Evolutionary conservation across 2,888 invertebrate species (phyloP).

Genomic region (Drosophila pseudotakahashii): DNA sequence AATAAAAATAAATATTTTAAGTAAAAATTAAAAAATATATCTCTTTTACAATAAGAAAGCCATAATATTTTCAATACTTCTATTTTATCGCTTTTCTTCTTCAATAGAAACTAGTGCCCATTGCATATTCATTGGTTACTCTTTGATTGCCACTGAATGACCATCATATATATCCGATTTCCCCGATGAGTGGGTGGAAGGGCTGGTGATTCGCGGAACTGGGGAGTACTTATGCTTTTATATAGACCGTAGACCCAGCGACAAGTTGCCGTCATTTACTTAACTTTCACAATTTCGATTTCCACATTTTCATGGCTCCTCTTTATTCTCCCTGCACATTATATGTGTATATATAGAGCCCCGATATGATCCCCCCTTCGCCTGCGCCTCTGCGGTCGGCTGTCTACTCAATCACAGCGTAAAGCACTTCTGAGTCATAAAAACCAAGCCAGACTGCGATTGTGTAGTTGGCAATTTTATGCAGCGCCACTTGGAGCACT

Average conservation of each 20-base stretch:
- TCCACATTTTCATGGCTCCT: constrained; percentile 26
- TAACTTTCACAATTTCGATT: constrained; percentile 40
- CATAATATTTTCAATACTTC: neutral
- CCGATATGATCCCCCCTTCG: neutral
- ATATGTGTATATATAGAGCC: neutral
- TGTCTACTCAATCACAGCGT: constrained; percentile 58
- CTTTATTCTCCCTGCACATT: constrained; percentile 5
- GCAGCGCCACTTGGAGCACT: constrained; percentile 38
- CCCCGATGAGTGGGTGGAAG: neutral
- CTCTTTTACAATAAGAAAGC: neutral
- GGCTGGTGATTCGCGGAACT: constrained; percentile 1
- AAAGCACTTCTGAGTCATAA: constrained; percentile 67
- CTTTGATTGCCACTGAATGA: constrained; percentile 25
- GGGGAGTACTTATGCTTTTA: neutral
- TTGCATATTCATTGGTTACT: constrained; percentile 19
- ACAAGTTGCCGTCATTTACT: constrained; percentile 35
- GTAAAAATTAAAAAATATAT: no score
- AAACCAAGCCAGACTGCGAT: constrained; percentile 45
- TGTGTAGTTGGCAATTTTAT: constrained; percentile 48
- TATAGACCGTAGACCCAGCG: constrained; percentile 18
- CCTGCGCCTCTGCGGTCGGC: constrained; percentile 31
- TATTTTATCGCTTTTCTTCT: neutral
- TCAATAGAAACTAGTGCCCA: constrained; percentile 9
- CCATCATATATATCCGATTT: constrained; percentile 13
- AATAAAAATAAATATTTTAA: no score